phyloP scores from a whole-genome alignment of 2,113 vertebrate species.

The Pseudois nayaur region DNA sequence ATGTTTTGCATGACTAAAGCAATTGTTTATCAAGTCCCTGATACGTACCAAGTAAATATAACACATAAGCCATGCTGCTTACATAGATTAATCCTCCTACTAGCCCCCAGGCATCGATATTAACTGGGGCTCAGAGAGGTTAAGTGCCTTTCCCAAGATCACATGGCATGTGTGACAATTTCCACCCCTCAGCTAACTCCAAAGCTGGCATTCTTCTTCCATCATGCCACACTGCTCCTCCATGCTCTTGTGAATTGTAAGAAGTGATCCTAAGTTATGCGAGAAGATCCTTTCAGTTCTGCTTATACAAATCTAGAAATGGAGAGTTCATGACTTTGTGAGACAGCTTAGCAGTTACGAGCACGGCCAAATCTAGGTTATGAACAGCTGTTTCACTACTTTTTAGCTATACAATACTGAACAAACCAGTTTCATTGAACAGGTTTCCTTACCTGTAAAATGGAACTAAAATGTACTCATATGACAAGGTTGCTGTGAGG shows the following conservation, averaged over 20 bases:
- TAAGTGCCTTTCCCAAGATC: background rate
- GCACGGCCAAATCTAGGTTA: background rate
- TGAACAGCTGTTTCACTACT: background rate
- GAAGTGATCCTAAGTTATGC: background rate
- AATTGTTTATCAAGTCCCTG: background rate
- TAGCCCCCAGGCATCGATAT: background rate
- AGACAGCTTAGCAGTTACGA: background rate
- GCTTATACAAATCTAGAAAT: background rate
- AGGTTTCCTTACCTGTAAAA: background rate
- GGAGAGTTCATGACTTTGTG: background rate
- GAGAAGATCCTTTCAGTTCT: background rate
- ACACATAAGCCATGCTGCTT: background rate
- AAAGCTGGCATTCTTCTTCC: background rate
- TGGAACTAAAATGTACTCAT: background rate
- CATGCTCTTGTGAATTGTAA: background rate
- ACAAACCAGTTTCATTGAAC: background rate
- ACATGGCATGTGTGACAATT: background rate
- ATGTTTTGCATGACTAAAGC: background rate
- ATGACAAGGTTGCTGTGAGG: background rate
- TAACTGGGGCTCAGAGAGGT: background rate
- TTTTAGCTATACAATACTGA: background rate
- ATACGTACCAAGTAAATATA: background rate
- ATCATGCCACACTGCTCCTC: background rate
- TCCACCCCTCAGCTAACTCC: background rate
- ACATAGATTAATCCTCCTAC: background rate